phyloP scores from a whole-genome alignment of 2,888 invertebrate species.

The Minunthozetes semirufus region DNA sequence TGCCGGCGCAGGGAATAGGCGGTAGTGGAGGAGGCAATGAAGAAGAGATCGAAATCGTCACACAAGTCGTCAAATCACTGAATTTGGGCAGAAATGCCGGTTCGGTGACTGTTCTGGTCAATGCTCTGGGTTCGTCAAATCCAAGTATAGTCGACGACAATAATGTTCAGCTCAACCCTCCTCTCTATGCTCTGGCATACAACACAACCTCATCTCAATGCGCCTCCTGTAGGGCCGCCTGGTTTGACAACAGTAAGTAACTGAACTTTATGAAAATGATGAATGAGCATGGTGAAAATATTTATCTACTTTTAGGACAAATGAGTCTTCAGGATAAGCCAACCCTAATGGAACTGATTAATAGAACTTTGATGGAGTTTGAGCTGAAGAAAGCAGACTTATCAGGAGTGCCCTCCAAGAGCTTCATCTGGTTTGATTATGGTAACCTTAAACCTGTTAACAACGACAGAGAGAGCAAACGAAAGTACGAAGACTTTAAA shows the following conservation, averaged over 20 bases:
- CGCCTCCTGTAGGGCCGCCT: slow-evolving; percentile 31
- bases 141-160: slow-evolving; percentile 33
- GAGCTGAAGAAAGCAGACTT: slow-evolving; percentile 9
- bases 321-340: slow-evolving; percentile 12
- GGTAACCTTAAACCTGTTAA: slow-evolving; percentile 25
- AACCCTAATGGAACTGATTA: slow-evolving; percentile 20
- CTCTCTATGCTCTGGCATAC: slow-evolving; percentile 23
- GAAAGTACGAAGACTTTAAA: slow-evolving; percentile 11
- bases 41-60: background rate
- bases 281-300: background rate
- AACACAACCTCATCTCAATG: slow-evolving; percentile 34
- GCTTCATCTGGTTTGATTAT: slow-evolving; percentile 34
- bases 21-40: background rate
- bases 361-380: slow-evolving; percentile 33
- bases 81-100: slow-evolving; percentile 15
- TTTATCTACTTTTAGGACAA: background rate
- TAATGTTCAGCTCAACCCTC: slow-evolving; percentile 11
- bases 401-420: slow-evolving; percentile 29
- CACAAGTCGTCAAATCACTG: slow-evolving; percentile 12
- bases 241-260: slow-evolving; percentile 30
- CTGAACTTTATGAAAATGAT: background rate
- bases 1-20: background rate
- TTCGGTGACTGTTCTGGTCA: slow-evolving; percentile 18
- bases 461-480: slow-evolving; percentile 13
- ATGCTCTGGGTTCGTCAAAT: slow-evolving; percentile 7